These are phyloP conservation scores for Sarcophaga subvicina DNA, from an alignment of 2,888 invertebrate genomes.

Conservation along the genomic window DNA sequence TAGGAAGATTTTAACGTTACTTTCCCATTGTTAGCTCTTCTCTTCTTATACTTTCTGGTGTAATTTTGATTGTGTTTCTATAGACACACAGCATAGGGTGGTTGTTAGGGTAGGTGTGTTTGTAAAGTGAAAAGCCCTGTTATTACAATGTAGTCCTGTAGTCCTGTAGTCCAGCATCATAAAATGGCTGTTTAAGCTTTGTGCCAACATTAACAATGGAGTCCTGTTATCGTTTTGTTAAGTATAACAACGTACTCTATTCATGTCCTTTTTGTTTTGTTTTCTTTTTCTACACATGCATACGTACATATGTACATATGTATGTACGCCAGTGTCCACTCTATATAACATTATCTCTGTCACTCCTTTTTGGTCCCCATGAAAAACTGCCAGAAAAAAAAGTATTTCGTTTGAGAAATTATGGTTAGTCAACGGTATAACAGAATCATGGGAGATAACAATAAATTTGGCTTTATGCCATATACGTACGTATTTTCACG, in stretches of 20 bases:
- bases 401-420: constrained; percentile 48
- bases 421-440: constrained; percentile 60
- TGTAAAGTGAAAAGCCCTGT: background rate
- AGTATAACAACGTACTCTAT: constrained; percentile 51
- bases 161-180: constrained; percentile 48
- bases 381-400: constrained; percentile 1
- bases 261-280: constrained; percentile 33
- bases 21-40: background rate
- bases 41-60: background rate
- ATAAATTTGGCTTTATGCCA: constrained; percentile 65
- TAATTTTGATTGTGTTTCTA: background rate
- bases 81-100: background rate
- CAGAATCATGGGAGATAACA: constrained; percentile 55
- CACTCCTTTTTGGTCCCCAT: constrained; percentile 59
- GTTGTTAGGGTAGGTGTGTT: background rate
- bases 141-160: background rate
- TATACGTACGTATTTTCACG: constrained; percentile 57
- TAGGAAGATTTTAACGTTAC: constrained; percentile 15
- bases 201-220: constrained; percentile 59
- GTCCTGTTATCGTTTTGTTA: constrained; percentile 61
- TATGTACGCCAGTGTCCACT: constrained; percentile 42
- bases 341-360: constrained; percentile 59
- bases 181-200: constrained; percentile 67
- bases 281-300: constrained; percentile 1
- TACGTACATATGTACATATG: background rate